phyloP scores from a whole-genome alignment of 2,797 vertebrate genomes.

The Florisuga fusca region DNA sequence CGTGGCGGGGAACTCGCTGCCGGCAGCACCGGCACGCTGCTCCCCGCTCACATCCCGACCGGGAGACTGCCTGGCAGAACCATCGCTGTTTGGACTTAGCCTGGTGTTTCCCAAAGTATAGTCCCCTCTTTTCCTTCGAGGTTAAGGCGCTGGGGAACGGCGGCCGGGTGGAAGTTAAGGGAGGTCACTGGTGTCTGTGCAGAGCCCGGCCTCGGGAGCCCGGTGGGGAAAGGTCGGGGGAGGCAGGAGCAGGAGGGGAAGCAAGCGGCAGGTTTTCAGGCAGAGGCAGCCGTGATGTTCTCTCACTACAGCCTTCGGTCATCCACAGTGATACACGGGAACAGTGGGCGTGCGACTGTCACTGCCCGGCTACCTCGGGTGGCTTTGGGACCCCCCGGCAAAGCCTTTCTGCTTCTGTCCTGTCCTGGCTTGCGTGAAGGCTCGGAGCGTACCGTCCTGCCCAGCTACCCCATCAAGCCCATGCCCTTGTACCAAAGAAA shows the following conservation, averaged over 20 bases:
- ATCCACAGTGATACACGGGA: accelerated
- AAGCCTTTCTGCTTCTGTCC: accelerated
- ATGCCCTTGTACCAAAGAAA: accelerated
- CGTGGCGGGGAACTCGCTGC: neutral
- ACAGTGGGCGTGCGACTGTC: accelerated
- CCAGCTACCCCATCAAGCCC: accelerated
- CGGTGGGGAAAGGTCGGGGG: accelerated
- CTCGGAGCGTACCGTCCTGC: accelerated
- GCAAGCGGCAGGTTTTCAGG: neutral
- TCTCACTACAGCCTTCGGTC: neutral
- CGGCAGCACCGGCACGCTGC: neutral
- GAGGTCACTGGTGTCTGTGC: accelerated
- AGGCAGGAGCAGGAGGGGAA: too few species aligned
- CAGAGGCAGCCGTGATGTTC: neutral
- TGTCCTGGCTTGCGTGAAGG: too few species aligned
- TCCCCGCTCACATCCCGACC: accelerated
- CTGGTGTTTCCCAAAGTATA: neutral
- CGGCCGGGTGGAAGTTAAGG: accelerated
- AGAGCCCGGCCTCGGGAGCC: neutral
- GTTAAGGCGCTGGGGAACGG: too few species aligned
- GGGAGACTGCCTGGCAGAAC: neutral
- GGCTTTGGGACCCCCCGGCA: accelerated
- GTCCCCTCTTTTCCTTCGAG: too few species aligned
- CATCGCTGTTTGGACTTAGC: accelerated
- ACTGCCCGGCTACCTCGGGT: accelerated